Conservation (phyloP, 2,113 vertebrate species). For the Hyla sarda region DNA sequence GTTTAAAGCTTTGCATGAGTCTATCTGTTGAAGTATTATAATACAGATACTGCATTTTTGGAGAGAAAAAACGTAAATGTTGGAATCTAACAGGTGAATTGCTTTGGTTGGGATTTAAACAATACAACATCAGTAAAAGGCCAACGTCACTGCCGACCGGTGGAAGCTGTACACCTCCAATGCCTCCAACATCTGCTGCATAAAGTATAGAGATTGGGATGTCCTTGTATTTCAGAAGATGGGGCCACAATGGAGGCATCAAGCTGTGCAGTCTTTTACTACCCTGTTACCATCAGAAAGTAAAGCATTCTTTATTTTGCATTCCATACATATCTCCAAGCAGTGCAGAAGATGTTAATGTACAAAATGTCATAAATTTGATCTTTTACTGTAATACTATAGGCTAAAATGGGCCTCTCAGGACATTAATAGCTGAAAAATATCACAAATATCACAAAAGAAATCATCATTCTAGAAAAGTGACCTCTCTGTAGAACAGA, state of each 20-base stretch:
- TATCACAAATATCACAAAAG: neutral
- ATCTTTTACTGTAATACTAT: neutral
- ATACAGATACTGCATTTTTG: neutral
- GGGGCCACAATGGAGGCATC: neutral
- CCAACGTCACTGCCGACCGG: neutral
- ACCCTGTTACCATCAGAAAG: neutral
- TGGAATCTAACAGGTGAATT: neutral
- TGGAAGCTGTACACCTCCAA: neutral
- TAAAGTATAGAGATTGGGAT: neutral
- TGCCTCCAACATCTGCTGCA: neutral
- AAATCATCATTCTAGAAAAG: neutral
- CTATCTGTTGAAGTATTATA: neutral
- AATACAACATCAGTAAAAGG: neutral
- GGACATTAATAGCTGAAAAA: neutral
- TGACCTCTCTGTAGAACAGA: neutral
- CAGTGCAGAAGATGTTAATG: neutral
- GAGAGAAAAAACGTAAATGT: neutral
- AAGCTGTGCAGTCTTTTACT: neutral
- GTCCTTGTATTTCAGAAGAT: neutral
- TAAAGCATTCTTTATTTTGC: neutral
- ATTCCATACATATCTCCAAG: neutral
- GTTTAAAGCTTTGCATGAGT: conserved; percentile 14
- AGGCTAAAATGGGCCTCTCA: neutral
- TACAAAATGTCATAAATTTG: neutral
- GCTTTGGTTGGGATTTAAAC: neutral